Conservation (phyloP, 2,113 vertebrate species). For the Carollia perspicillata region DNA sequence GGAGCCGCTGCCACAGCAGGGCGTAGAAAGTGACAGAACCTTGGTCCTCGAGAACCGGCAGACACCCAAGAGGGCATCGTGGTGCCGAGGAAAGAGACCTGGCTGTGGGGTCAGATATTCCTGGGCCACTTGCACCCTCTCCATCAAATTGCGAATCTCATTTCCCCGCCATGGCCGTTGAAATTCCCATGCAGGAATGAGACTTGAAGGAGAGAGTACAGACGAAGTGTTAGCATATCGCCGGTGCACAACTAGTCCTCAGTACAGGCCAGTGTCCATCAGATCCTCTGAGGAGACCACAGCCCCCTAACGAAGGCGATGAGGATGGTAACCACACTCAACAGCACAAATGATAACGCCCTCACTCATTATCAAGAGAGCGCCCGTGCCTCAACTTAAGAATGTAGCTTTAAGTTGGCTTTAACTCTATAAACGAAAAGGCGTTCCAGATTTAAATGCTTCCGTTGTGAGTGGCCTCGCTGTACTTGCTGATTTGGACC, state of each 20-base stretch:
- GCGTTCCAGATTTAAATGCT: neutral
- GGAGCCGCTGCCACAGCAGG: neutral
- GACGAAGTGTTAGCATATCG: neutral
- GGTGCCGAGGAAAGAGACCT: neutral
- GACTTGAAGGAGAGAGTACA: neutral
- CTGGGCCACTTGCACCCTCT: neutral
- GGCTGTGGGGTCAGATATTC: neutral
- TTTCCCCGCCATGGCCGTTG: neutral
- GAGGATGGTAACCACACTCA: no score
- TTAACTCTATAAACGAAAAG: neutral
- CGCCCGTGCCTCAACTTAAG: accelerated
- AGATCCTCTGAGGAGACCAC: neutral
- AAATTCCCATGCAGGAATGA: neutral
- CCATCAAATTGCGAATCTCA: neutral
- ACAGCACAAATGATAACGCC: neutral
- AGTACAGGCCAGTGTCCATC: neutral
- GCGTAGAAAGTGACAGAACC: neutral
- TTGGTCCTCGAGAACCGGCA: neutral
- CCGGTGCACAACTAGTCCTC: neutral
- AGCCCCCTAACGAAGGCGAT: neutral
- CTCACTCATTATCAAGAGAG: neutral
- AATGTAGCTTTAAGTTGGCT: neutral
- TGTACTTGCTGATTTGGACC: neutral
- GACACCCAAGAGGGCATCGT: accelerated
- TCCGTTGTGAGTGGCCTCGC: neutral